A percentile compares a stretch with the other conserved stretches of the same genome.
These are phyloP conservation scores for Puntigrus tetrazona DNA, from an alignment of 2,113 vertebrate genomes.

Conservation along the genomic window DNA sequence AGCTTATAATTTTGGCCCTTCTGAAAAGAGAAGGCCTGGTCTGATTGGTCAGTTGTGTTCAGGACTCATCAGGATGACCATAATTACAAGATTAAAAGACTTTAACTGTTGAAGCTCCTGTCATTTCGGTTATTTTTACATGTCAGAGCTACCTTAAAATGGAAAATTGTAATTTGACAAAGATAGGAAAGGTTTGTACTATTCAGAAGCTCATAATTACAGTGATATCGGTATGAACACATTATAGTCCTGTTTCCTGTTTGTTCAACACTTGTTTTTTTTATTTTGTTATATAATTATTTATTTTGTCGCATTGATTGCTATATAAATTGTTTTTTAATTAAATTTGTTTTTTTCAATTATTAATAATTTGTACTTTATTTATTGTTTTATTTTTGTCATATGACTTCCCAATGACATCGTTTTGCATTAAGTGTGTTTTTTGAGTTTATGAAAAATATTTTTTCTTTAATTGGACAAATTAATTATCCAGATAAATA, in stretches of 20 bases:
- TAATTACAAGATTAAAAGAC: not conserved
- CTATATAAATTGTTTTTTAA: too few species aligned
- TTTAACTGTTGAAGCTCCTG: not conserved
- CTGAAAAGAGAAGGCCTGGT: not conserved
- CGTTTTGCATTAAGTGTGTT: not conserved
- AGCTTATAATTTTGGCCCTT: not conserved
- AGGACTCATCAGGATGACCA: not conserved
- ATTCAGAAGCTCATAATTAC: not conserved
- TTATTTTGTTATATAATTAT: too few species aligned
- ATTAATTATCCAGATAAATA: too few species aligned
- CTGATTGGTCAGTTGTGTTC: constrained; percentile 7
- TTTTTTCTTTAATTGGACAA: too few species aligned
- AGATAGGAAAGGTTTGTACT: not conserved
- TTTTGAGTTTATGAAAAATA: too few species aligned
- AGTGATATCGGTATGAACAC: not conserved
- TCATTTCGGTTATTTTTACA: not conserved
- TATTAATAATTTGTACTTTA: too few species aligned
- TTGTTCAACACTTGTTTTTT: too few species aligned
- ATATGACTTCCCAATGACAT: not conserved
- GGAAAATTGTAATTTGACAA: not conserved
- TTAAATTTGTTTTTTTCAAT: too few species aligned
- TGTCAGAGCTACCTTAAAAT: not conserved
- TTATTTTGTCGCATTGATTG: too few species aligned
- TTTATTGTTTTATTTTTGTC: not conserved
- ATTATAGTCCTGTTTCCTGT: too few species aligned